Percentiles rank a stretch among this genome's conserved stretches.
phyloP scores from a whole-genome alignment of 1,140 invertebrate genomes.

The Asobara japonica region DNA sequence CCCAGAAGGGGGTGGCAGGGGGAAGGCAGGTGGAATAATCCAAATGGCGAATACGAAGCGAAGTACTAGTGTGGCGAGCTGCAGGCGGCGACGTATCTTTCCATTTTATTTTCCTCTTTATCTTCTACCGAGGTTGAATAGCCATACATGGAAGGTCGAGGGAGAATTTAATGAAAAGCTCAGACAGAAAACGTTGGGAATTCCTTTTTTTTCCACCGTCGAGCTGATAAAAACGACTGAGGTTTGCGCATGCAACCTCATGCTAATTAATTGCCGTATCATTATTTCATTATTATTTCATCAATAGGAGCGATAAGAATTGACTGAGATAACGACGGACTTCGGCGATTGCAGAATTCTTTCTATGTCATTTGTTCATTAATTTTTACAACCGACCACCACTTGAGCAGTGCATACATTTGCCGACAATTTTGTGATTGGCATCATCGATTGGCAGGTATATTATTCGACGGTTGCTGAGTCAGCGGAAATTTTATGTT shows the following conservation, averaged over 20 bases:
- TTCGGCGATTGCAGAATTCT: not conserved
- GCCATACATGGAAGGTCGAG: slow-evolving; percentile 17
- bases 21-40: slow-evolving; percentile 21
- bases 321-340: not conserved
- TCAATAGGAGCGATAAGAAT: not conserved
- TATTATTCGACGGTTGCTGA: too few species aligned
- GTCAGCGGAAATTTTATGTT: too few species aligned
- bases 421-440: too few species aligned
- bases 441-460: too few species aligned
- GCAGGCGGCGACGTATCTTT: not conserved
- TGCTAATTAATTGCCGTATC: slow-evolving; percentile 6
- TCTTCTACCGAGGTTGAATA: not conserved
- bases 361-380: too few species aligned
- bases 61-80: slow-evolving; percentile 4
- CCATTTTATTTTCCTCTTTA: slow-evolving; percentile 8
- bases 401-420: too few species aligned
- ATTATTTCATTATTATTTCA: not conserved
- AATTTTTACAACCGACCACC: too few species aligned
- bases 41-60: slow-evolving; percentile 19
- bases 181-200: slow-evolving; percentile 3
- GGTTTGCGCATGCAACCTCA: not conserved
- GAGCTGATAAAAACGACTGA: not conserved
- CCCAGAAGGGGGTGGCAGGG: not conserved
- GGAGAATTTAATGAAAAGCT: slow-evolving; percentile 20
- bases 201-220: not conserved